Evolutionary conservation across 2,113 vertebrate species (phyloP).

Genomic region (Apeltes quadracus): DNA sequence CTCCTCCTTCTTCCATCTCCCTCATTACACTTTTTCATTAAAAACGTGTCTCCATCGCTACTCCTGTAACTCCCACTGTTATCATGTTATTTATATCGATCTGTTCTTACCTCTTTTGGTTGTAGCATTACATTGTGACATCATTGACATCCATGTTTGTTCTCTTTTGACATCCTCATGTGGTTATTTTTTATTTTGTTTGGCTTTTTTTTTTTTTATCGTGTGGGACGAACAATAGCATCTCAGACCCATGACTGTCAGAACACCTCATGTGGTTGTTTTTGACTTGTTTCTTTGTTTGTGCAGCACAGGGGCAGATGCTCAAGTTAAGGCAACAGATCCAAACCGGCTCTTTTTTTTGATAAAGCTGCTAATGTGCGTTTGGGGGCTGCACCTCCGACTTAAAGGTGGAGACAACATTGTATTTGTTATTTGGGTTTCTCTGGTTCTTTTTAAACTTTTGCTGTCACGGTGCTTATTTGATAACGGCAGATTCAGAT

Average conservation of each 20-base stretch:
- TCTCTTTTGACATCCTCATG: background rate
- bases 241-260: background rate
- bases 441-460: background rate
- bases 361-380: conserved; percentile 2
- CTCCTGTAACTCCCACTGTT: conserved; percentile 12
- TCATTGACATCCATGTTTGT: background rate
- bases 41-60: conserved; percentile 31
- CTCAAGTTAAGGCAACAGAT: conserved; percentile 21
- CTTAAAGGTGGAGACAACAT: conserved; percentile 1
- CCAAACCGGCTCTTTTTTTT: conserved; percentile 11
- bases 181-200: background rate
- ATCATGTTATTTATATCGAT: conserved; percentile 1
- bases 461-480: conserved; percentile 31
- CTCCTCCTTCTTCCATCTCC: conserved; percentile 16
- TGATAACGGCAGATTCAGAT: conserved; percentile 25
- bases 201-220: background rate
- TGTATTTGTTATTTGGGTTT: conserved; percentile 8
- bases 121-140: background rate
- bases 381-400: background rate
- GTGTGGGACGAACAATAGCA: background rate
- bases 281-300: conserved; percentile 23
- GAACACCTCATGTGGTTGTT: background rate
- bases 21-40: conserved; percentile 40
- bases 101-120: conserved; percentile 5
- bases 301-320: background rate